Evolutionary conservation across 2,113 vertebrate species (phyloP), one percentile per base, ranked within the genome.

Genomic region (Cygnus buccinator): DNA sequence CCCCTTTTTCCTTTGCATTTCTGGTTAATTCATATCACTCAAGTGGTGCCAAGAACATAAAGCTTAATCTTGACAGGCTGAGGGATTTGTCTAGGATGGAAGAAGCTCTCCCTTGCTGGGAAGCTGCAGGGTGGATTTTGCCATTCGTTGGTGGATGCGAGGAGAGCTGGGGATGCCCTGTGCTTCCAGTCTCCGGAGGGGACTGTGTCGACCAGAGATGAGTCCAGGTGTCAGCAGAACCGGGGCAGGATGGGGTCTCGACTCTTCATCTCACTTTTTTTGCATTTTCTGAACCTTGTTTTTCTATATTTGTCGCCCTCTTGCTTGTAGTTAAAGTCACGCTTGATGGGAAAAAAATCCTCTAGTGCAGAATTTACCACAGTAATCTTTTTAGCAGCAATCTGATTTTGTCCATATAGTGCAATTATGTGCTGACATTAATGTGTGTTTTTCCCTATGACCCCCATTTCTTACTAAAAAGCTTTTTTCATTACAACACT

Each of bases 381-480:
- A 77, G 43, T 89, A 81, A 92, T 86, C 68, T 81, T 77, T 92
- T 88, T 62, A 87, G 76, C 20, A 5, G 41, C 82, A 59, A 59
- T 83, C 90, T 88, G 82, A 90, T 85, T 96, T 91, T 93, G 87
- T 76, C 92, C 71, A 23, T 76, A 58, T 55, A 50, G 85, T 70
- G 65, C 73, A 84, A 75, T 96, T 84, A 89, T 31, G 65, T 90
- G 55, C 76, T 95, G 79, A 73, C 70, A 74, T 86, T 84, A 96
- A 87, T 86, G 82, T 86, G 79, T 71, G 37, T 37, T 93, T 95
- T 94, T 93, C 61, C 66, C 62, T 94, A 4, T 93, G 94, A 87
- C 79, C 65, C 46, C 52, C 61, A 86, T 93, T 93, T 95, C 83
- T 95, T 65, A 78, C 92, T 95, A 65, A 59, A 95, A 94, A 88